Conservation (phyloP, 2,797 vertebrate species). For the Ibycter americanus region DNA sequence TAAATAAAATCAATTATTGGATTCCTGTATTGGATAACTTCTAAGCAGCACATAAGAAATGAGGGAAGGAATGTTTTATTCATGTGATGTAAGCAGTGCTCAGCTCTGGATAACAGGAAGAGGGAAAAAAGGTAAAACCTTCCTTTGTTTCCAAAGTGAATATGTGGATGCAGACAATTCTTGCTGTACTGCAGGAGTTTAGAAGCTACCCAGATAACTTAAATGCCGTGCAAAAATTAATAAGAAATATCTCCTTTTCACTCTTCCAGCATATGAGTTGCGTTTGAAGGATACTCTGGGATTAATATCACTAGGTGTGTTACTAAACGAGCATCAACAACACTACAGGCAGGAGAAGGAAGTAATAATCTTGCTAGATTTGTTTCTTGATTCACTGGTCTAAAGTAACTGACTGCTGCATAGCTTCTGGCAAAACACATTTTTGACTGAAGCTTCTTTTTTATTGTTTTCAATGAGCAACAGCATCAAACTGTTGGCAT, state of each 20-base stretch:
- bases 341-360: background rate
- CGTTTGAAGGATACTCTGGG: background rate
- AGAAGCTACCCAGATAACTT: background rate
- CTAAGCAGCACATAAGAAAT: background rate
- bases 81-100: background rate
- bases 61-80: background rate
- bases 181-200: background rate
- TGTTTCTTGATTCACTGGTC: background rate
- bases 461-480: background rate
- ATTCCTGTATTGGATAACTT: background rate
- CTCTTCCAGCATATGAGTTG: background rate
- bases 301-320: background rate
- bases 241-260: background rate
- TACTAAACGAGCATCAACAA: background rate
- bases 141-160: background rate
- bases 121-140: background rate
- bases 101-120: background rate
- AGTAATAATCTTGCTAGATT: background rate
- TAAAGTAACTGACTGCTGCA: background rate
- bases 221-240: background rate
- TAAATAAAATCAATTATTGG: background rate
- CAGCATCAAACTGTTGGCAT: conserved; percentile 13
- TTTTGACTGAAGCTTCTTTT: conserved; percentile 16
- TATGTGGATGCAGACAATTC: background rate
- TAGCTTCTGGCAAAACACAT: conserved; percentile 6